Base-by-base conservation (phyloP, 2,113 vertebrate genomes). In the Paramormyrops kingsleyae region DNA sequence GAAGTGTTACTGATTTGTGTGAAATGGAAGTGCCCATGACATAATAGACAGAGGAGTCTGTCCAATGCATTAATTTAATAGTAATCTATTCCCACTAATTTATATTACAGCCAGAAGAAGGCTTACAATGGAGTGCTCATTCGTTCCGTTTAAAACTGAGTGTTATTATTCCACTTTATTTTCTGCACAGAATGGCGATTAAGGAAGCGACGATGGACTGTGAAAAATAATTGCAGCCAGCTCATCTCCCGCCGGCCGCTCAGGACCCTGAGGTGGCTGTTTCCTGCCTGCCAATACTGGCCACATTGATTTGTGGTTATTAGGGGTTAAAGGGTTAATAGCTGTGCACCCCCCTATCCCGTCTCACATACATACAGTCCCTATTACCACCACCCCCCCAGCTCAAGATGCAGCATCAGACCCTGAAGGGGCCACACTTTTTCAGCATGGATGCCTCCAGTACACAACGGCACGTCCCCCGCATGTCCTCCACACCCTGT, bases 311-410 rank as follows among this genome's bases (percentile, higher is more conserved):
- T 47, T 83, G 15, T 3, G 46, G 88, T 80, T 77, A 89, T 49
- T 77, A 56, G 85, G 31, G 85, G 56, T 88, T 88, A 84, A 83
- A 50, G 66, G 49, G 74, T 89, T 89, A 89, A 89, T 83, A 47
- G n/a, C 47, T 53, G 15, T 39, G 7, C 88, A 19, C 27, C 39
- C 59, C 42, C 42, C 39, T 21, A 21, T n/a, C 56, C 39, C 21
- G 39, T 39, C 44, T 59, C 49, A 35, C 96, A 96, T 62, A 17
- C 52, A 19, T 7, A 39, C 74, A 77, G 74, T 66, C 87, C 56
- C 50, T 44, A 7, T 19, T 44, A 50, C 19, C 49, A 59, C 9
- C 7, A 3, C 59, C 53, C 19, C 47, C 39, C 35, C 42, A 21
- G 35, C 62, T 9, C 21, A 84, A 24, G 80, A 46, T 46, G 80